These are phyloP conservation scores for Forbesichthys papilliferus DNA, from an alignment of 2,113 vertebrate genomes.

Conservation along the genomic window DNA sequence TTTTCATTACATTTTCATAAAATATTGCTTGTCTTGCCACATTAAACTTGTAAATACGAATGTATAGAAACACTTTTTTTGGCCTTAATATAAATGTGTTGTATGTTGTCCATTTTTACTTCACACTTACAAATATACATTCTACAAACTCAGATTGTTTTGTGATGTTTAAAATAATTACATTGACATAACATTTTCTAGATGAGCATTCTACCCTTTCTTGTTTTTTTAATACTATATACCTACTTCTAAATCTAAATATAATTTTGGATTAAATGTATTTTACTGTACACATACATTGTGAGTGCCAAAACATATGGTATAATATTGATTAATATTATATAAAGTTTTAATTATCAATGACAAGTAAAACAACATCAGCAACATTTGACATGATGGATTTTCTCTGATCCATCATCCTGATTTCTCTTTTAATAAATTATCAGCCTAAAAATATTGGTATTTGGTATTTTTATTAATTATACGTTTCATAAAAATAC, in stretches of 20 bases:
- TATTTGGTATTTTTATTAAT: too few species aligned
- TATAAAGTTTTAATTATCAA: too few species aligned
- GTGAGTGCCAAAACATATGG: too few species aligned
- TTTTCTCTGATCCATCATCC: too few species aligned
- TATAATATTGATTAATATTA: too few species aligned
- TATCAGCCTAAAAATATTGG: too few species aligned
- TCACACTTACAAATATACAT: constrained; percentile 54
- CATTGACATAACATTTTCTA: neutral
- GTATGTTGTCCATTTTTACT: constrained; percentile 58
- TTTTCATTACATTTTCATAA: neutral
- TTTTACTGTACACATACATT: neutral
- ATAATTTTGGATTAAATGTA: neutral
- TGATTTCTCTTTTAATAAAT: too few species aligned
- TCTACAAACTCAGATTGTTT: constrained; percentile 32
- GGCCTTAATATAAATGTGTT: constrained; percentile 35
- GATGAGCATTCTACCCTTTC: neutral
- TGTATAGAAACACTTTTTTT: constrained; percentile 59
- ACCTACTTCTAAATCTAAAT: neutral
- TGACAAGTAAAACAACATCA: too few species aligned
- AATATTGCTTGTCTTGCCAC: constrained; percentile 44
- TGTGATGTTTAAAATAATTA: neutral
- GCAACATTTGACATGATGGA: too few species aligned
- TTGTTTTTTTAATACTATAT: neutral
- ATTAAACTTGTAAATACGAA: constrained; percentile 67
- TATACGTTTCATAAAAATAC: neutral